Evolutionary conservation across 2,113 vertebrate species (phyloP), one percentile per base, ranked within the genome.

Genomic region (Archocentrus centrarchus): DNA sequence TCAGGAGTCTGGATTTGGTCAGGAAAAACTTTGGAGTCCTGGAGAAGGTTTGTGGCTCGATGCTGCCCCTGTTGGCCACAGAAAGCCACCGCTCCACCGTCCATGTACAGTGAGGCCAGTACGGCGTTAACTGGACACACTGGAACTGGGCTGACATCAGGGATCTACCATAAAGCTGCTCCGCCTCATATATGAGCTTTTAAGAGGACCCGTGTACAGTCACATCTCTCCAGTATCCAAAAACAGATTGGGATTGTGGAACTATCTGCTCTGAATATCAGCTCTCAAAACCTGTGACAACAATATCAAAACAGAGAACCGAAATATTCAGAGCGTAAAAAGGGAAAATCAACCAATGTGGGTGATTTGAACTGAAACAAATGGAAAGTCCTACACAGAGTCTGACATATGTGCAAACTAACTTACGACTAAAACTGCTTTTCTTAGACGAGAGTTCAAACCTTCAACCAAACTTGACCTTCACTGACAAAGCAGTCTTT

Each of bases 1-100:
- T 99, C 98, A 0, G 98, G 98, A 0, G 98, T 99, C 53, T 99
- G 98, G 98, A 98, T 99, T 87, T 99, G 98, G 98, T 99, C 98
- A 0, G 96, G 98, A 11, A 99, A 99, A 95, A 99, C 98, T 0
- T 75, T 99, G 0, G 98, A 99, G 86, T 98, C 98, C 5, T 99
- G 98, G 98, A 95, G 96, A 80, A 96, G 93, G 83, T 98, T 99
- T 88, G 95, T 93, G 11, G 94, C 95, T 3, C 95, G 93, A 59
- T 97, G 97, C 92, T 97, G 97, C 92, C 95, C 93, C 60, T 98
- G 97, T 92, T 95, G 93, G 89, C 93, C 92, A 17, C 96, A 95
- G 86, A 99, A 97, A 87, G 94, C 96, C 0, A 91, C 75, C 0
- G 96, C 95, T 0, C 95, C 96, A 0, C 93, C 96, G 7, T 95